Evolutionary conservation across 2,113 vertebrate genomes (phyloP).

Genomic region (Cynopterus brachyotis): DNA sequence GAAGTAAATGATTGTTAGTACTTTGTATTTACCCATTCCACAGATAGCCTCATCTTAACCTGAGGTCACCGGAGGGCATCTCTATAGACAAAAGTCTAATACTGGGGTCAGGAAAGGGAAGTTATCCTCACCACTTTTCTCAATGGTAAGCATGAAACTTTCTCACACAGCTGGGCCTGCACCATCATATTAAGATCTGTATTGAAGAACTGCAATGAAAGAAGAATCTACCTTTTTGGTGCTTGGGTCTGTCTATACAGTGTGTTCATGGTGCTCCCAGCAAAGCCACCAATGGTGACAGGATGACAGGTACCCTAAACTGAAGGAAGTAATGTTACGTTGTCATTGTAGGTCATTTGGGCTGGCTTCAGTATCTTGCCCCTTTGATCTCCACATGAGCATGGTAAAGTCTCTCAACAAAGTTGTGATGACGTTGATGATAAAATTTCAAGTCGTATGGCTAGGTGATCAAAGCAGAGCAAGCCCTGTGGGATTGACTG

Average conservation of each 20-base stretch:
- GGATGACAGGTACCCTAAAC: background rate
- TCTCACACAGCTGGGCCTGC: background rate
- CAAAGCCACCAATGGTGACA: background rate
- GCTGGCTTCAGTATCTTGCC: background rate
- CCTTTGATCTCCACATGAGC: background rate
- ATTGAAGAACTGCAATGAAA: background rate
- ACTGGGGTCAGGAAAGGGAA: background rate
- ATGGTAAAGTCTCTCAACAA: background rate
- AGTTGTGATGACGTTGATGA: background rate
- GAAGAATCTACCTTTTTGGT: background rate
- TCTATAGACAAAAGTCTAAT: background rate
- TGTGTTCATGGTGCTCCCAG: background rate
- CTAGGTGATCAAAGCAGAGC: background rate
- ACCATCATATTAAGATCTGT: background rate
- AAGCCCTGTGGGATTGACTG: background rate
- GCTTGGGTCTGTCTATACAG: rapidly evolving
- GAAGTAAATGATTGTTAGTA: background rate
- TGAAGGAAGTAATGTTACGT: background rate
- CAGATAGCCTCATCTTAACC: background rate
- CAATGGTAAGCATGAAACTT: background rate
- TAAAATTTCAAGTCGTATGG: background rate
- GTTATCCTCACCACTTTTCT: background rate
- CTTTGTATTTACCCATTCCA: background rate
- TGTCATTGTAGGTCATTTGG: background rate
- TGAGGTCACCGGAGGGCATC: background rate